Conservation (phyloP, 2,797 vertebrate species). For the Thamnophis elegans region DNA sequence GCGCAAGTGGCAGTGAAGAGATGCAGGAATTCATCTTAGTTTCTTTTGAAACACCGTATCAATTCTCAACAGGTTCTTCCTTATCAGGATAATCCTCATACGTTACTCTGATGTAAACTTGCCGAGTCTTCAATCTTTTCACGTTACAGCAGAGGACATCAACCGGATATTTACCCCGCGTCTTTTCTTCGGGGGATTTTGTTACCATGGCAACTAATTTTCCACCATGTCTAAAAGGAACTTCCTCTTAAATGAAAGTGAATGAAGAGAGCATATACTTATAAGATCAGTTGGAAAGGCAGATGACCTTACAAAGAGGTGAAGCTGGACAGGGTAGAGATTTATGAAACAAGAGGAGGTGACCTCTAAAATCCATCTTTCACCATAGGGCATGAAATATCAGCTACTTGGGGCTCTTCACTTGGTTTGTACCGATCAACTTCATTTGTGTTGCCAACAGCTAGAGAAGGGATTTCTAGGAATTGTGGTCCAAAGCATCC, state of each 20-base stretch:
- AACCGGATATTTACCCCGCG: too few relatives aligned
- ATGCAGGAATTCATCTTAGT: constrained; percentile 72
- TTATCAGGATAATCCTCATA: background rate
- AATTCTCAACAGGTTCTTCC: rapidly evolving
- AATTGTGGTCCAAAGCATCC: background rate
- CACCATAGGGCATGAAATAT: background rate
- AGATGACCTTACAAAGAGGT: background rate
- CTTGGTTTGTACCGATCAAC: background rate
- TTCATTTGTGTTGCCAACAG: background rate
- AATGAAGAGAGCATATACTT: background rate
- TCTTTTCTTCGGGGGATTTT: background rate
- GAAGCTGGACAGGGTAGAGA: background rate
- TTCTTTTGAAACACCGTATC: constrained; percentile 57
- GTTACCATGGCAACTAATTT: constrained; percentile 6
- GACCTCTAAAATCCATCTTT: background rate
- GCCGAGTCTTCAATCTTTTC: background rate
- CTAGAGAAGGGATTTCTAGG: background rate
- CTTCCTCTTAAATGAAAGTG: background rate
- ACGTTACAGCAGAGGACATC: rapidly evolving
- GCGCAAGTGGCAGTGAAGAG: constrained; percentile 65
- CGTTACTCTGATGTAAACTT: background rate
- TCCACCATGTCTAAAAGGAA: background rate
- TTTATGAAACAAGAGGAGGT: background rate
- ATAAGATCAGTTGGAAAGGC: background rate
- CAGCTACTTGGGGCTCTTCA: background rate